phyloP scores from a whole-genome alignment of 2,113 vertebrate species.

The Sceloporus tristichus region DNA sequence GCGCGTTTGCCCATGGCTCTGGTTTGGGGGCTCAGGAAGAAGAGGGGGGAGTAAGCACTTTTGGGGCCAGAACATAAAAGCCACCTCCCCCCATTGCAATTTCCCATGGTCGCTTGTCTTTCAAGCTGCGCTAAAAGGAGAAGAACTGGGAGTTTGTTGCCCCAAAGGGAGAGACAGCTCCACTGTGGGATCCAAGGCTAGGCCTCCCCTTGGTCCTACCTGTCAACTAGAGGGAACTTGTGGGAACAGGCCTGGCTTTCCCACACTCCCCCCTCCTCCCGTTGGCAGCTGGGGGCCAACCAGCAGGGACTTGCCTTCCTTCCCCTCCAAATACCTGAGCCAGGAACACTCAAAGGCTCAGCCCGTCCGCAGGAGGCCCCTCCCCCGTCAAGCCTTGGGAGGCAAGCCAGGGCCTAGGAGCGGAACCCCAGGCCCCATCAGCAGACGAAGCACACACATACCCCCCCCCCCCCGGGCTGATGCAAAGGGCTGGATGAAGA shows the following conservation, averaged over 20 bases:
- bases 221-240: background rate
- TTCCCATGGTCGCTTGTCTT: no score
- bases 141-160: background rate
- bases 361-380: background rate
- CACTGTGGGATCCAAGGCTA: background rate
- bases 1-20: no score
- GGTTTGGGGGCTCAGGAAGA: no score
- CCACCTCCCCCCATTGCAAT: no score
- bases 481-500: no score
- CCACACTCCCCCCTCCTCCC: slow-evolving; percentile 46
- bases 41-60: no score
- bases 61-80: no score
- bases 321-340: slow-evolving; percentile 64
- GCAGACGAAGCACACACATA: no score
- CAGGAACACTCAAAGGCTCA: slow-evolving; percentile 51
- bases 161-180: background rate
- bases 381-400: background rate
- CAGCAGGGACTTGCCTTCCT: slow-evolving; percentile 61
- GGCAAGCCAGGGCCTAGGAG: background rate
- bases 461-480: no score
- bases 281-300: slow-evolving; percentile 32
- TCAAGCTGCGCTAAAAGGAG: no score
- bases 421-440: background rate
- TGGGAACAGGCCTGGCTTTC: slow-evolving; percentile 55
- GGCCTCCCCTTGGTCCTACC: no score